Evolutionary conservation across 1,140 invertebrate genomes (phyloP).

Genomic region (Drosophila sp.): DNA sequence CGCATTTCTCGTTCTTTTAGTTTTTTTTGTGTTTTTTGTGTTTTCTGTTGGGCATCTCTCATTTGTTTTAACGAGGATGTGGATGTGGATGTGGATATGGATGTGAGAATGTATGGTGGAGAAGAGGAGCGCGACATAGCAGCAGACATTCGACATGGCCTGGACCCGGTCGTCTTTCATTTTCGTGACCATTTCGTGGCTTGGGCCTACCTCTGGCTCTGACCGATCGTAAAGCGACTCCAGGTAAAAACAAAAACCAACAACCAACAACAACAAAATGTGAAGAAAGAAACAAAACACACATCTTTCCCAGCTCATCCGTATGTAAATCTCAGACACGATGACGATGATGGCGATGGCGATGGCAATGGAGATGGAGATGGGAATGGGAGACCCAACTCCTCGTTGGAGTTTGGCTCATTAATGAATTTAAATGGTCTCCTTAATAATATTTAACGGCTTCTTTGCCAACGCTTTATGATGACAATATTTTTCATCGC

Average conservation of each 20-base stretch:
- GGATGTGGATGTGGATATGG: constrained; percentile 26
- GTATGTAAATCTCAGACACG: constrained; percentile 66
- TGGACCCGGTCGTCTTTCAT: constrained; percentile 69
- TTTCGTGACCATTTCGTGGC: constrained; percentile 48
- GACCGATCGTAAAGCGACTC: constrained; percentile 41
- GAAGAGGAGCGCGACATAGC: constrained; percentile 14
- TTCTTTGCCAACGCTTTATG: constrained; percentile 82
- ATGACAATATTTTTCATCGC: constrained; percentile 74
- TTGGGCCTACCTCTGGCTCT: constrained; percentile 17
- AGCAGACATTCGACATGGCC: constrained; percentile 21
- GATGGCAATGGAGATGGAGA: constrained; percentile 11
- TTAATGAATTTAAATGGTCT: constrained; percentile 83
- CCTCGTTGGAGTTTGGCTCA: constrained; percentile 62
- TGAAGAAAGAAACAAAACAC: constrained; percentile 6
- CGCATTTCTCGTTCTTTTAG: constrained; percentile 40
- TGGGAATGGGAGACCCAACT: constrained; percentile 20
- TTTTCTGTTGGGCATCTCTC: constrained; percentile 70
- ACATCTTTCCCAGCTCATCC: constrained; percentile 34
- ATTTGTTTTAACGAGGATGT: constrained; percentile 80
- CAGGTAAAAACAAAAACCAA: constrained; percentile 54
- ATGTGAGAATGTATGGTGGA: constrained; percentile 3
- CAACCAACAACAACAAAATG: constrained; percentile 9
- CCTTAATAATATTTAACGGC: constrained; percentile 83
- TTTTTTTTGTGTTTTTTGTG: constrained; percentile 48
- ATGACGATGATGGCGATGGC: constrained; percentile 16